Base-by-base conservation (phyloP, 2,888 invertebrate genomes). In the Xanthorhoe designata region DNA sequence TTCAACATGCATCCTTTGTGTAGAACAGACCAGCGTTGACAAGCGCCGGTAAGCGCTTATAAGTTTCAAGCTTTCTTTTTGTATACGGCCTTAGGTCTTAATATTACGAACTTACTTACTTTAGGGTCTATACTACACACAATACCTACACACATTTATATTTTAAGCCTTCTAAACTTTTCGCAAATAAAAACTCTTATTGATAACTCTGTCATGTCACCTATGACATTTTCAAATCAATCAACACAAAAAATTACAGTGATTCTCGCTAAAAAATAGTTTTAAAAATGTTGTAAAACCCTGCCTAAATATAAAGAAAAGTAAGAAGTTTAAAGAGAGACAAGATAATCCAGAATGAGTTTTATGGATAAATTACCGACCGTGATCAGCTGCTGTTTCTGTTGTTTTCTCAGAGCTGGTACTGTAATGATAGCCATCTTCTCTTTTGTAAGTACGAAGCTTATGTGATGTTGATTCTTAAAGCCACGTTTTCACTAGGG, bases 381-480 rank as follows among this genome's bases (percentile, higher is more conserved):
- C 0, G 91, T 91, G 0, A 88, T 89, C 60, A 90, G 88, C 76
- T 91, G 90, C 58, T 91, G 91, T n/a, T 90, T 89, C 55, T 91
- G 91, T 69, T 90, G 91, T 35, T 90, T 88, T 42, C 73, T 91
- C 0, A 78, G 90, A 62, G 89, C 89, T 51, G 91, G 91, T 0
- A 87, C 87, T 9, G 83, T 90, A 0, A 77, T 90, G 78, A 90
- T 91, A 51, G 85, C 83, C 0, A 0, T 84, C 0, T 80, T 88
- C 38, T 88, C 89, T 1, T 90, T 90, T 67, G 91, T 90, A 75
- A 83, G 89, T 86, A 42, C n/a, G 9, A 8, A 9, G 17, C 49
- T 24, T 3, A 24, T 24, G n/a, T n/a, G n/a, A n/a, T n/a, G n/a
- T n/a, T n/a, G n/a, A n/a, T n/a, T n/a, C n/a, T n/a, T n/a, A n/a